These are phyloP conservation scores for Rhyacophila evoluta DNA, from an alignment of 2,888 invertebrate species.

Conservation along the genomic window DNA sequence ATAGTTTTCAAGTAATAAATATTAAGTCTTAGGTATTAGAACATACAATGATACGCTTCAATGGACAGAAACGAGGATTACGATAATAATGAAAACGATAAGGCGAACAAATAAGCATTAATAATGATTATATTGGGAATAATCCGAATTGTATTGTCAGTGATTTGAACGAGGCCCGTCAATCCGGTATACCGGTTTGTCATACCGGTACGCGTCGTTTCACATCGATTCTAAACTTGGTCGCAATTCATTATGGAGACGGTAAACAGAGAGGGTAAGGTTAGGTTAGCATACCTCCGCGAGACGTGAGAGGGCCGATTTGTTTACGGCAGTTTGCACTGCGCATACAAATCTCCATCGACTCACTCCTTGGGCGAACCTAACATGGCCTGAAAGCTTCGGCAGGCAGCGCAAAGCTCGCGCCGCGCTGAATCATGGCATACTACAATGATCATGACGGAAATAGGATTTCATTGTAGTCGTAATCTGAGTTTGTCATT, in stretches of 20 bases:
- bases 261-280: slow-evolving; percentile 32
- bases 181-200: neutral
- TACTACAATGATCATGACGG: slow-evolving; percentile 4
- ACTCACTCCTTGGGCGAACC: slow-evolving; percentile 3
- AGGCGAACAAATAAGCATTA: neutral
- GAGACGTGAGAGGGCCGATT: slow-evolving; percentile 30
- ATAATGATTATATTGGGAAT: neutral
- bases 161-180: slow-evolving; percentile 6
- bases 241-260: slow-evolving; percentile 33
- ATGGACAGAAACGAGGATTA: neutral
- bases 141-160: neutral
- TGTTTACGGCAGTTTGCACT: slow-evolving; percentile 33
- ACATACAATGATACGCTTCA: too few species aligned
- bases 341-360: slow-evolving; percentile 33
- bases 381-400: neutral
- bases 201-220: neutral
- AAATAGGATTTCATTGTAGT: neutral
- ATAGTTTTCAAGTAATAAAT: too few species aligned
- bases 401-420: neutral
- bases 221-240: slow-evolving; percentile 15
- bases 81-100: neutral
- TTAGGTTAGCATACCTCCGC: slow-evolving; percentile 15
- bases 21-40: too few species aligned
- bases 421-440: neutral
- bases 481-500: neutral